Conservation (phyloP, 2,888 invertebrate genomes). For the Drosophila nigricruria region DNA sequence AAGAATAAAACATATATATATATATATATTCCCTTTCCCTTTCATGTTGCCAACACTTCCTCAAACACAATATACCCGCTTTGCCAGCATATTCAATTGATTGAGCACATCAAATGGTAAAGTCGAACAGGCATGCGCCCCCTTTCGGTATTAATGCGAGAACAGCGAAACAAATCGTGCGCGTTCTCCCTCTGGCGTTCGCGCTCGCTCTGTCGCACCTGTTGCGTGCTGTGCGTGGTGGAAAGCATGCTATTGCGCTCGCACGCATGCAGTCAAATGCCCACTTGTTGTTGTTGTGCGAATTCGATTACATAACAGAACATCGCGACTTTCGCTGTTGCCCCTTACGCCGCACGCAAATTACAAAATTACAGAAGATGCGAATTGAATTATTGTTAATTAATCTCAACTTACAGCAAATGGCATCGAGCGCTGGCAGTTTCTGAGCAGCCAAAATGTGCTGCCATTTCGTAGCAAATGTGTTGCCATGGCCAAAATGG, state of each 20-base stretch:
- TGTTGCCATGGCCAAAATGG: slow-evolving; percentile 70
- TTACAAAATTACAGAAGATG: background rate
- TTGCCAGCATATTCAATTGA: background rate
- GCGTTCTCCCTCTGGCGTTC: slow-evolving; percentile 5
- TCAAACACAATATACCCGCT: background rate
- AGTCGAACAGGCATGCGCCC: slow-evolving; percentile 28
- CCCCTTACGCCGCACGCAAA: too few species aligned
- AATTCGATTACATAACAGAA: slow-evolving; percentile 62
- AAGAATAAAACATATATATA: background rate
- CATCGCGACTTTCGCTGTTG: slow-evolving; percentile 11
- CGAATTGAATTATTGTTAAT: background rate
- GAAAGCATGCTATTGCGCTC: slow-evolving; percentile 35
- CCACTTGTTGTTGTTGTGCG: slow-evolving; percentile 38
- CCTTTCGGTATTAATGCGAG: slow-evolving; percentile 26
- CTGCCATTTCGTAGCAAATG: slow-evolving; percentile 75
- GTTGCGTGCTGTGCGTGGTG: slow-evolving; percentile 13
- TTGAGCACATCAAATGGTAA: slow-evolving; percentile 11
- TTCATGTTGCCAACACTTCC: background rate
- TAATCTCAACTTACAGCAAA: slow-evolving; percentile 46
- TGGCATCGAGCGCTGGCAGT: slow-evolving; percentile 61
- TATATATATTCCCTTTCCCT: background rate
- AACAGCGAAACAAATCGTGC: slow-evolving; percentile 11
- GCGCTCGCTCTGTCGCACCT: slow-evolving; percentile 24
- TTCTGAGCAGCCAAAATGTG: slow-evolving; percentile 65
- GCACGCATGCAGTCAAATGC: slow-evolving; percentile 11